Base-by-base conservation (phyloP, 2,113 vertebrate species). In the Rhineura floridana region DNA sequence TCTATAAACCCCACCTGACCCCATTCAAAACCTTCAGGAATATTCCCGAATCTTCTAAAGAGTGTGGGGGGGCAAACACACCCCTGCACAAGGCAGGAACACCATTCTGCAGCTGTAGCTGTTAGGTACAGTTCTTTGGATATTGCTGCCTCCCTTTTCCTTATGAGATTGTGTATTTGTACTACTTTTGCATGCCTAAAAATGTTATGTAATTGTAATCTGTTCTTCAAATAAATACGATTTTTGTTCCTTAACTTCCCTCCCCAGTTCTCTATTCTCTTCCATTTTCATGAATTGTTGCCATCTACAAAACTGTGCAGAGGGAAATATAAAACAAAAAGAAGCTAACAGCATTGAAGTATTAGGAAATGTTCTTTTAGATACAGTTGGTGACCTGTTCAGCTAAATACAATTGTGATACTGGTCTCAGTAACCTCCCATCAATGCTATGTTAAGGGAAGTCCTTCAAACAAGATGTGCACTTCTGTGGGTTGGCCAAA, bases 181-280 rank as follows among this genome's bases (percentile, higher is more conserved):
- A 15, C 36, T 88, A 88, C 52, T 23, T 75, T 15, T 67, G 10
- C 80, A 69, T 9, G 63, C 0, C 82, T 7, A 1, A 87, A 92
- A 69, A 79, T 1, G 0, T 83, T 90, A 88, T 59, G 5, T 80
- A 70, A 42, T 4, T 28, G 42, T 15, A 81, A 44, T 86, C 28
- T 72, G 6, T 36, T 65, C 92, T 85, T 82, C 73, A 39, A 91
- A 73, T 48, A 90, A 91, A 91, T 81, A 0, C 75, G n/a, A 72
- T 85, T 88, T n/a, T 33, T 79, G 13, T 28, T 87, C 44, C 46
- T 85, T 62, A 82, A 65, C 48, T 91, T 39, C 39, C 42, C 72
- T 44, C 17, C 2, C 15, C 11, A 90, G 86, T 25, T 59, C 55
- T 1, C 1, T 73, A 19, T 79, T 87, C 59, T 11, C 1, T 87